Evolutionary conservation across 2,888 invertebrate species (phyloP), one percentile per base, ranked within the genome.

Genomic region (Nemotelus nigrinus): DNA sequence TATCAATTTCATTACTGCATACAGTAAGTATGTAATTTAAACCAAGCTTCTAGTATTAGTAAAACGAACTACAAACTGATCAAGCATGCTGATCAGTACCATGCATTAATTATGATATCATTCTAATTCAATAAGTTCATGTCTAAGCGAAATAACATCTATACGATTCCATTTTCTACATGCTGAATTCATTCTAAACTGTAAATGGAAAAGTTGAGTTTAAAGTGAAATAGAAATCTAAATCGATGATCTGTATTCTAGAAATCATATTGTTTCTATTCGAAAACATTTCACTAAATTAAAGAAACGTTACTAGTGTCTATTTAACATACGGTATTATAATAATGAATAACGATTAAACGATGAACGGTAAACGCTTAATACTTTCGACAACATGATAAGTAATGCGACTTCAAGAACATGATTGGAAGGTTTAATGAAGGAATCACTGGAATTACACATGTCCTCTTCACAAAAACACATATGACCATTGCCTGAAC

Each of bases 401-500:
- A 76, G 65, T 47, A 76, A 74, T 74, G 50, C 74, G 60, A 74
- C 74, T 41, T 74, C 63, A 74, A 74, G 74, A 60, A 63, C 48
- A 74, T 74, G 60, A 25, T 63, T 74, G 39, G 47, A 50, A 7
- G 60, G 25, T 70, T 77, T 58, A 70, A 83, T 83, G 85, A 87
- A 84, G 85, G 86, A 85, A 85, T 86, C 83, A 85, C 87, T 87
- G 85, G 86, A 85, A 86, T 97, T 97, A 91, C 97, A 97, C 93
- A 94, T 94, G 90, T 97, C 96, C 90, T 96, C 96, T 91, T 97
- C 96, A 91, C 97, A 97, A 92, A 97, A 97, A 91, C 96, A 97
- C 96, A 97, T 97, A 92, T 96, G 96, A 89, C 97, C 97, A 87
- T 93, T 96, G 90, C 96, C 96, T 91, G 95, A 95, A 92, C 96